These are phyloP conservation scores for Alectura lathami DNA, from an alignment of 2,113 vertebrate species.

Conservation along the genomic window DNA sequence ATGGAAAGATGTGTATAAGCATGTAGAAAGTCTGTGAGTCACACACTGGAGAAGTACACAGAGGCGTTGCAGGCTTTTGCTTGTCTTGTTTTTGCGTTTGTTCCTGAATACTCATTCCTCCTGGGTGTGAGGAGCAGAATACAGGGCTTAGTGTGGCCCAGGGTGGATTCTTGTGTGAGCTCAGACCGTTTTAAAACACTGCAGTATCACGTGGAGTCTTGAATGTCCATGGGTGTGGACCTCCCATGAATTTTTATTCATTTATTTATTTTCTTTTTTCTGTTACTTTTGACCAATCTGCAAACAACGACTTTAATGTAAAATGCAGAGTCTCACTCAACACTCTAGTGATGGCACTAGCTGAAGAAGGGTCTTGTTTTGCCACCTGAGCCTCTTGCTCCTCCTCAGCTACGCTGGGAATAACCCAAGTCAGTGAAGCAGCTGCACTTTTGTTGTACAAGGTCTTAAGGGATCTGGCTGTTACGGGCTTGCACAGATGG, in stretches of 20 bases:
- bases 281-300: not conserved
- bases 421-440: slow-evolving; percentile 16
- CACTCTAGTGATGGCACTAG: not conserved
- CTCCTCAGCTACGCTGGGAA: not conserved
- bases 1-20: not conserved
- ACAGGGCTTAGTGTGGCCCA: not conserved
- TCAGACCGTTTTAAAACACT: not conserved
- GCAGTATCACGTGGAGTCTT: not conserved
- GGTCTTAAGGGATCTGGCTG: not conserved
- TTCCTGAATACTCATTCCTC: not conserved
- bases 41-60: not conserved
- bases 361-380: not conserved
- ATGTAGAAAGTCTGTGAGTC: not conserved
- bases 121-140: not conserved
- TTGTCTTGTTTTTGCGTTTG: not conserved
- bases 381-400: not conserved
- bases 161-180: not conserved
- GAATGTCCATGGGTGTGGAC: not conserved
- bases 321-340: not conserved
- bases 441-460: not conserved
- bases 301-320: not conserved
- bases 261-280: not conserved
- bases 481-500: slow-evolving; percentile 8
- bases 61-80: not conserved
- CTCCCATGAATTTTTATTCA: not conserved